These are phyloP conservation scores for Carcina quercana DNA, from an alignment of 2,888 invertebrate genomes.

Conservation along the genomic window DNA sequence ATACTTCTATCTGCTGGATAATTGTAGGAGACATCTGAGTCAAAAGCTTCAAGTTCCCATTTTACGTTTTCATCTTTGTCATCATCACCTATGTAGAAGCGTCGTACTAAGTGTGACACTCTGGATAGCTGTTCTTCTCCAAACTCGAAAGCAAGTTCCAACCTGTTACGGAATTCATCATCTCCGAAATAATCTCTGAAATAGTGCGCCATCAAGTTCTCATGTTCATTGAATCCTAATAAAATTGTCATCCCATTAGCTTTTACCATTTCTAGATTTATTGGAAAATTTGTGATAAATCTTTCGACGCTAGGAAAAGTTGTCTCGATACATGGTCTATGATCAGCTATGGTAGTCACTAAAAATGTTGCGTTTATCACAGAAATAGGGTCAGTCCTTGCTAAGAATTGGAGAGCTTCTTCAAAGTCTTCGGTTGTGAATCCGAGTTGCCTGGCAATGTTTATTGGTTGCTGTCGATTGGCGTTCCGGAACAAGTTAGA, in stretches of 20 bases:
- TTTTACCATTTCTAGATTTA: slow-evolving; percentile 19
- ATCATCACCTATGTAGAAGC: slow-evolving; percentile 41
- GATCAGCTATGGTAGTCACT: background rate
- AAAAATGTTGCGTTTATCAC: slow-evolving; percentile 20
- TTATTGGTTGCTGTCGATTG: slow-evolving; percentile 26
- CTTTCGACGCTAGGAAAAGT: slow-evolving; percentile 25
- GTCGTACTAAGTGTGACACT: slow-evolving; percentile 22
- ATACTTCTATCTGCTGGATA: slow-evolving; percentile 35
- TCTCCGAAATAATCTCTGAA: background rate
- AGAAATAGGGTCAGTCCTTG: slow-evolving; percentile 13
- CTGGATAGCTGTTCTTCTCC: slow-evolving; percentile 18
- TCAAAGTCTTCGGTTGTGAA: slow-evolving; percentile 17
- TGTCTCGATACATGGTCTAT: slow-evolving; percentile 27
- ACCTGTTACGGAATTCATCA: background rate
- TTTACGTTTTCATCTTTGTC: slow-evolving; percentile 17
- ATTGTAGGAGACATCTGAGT: slow-evolving; percentile 35
- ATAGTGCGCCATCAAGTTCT: slow-evolving; percentile 11
- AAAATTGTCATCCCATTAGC: slow-evolving; percentile 23
- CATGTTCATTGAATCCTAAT: slow-evolving; percentile 26
- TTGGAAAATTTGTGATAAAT: slow-evolving; percentile 23
- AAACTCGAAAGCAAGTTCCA: slow-evolving; percentile 17
- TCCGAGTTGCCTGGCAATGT: slow-evolving; percentile 30
- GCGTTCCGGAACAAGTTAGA: slow-evolving; percentile 26
- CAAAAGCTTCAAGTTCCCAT: slow-evolving; percentile 28
- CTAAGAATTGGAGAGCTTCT: slow-evolving; percentile 22